A percentile compares a stretch with the other conserved stretches of the same genome.
These are phyloP conservation scores for Tryphoninae sp. DNA, from an alignment of 2,888 invertebrate genomes.

Conservation along the genomic window DNA sequence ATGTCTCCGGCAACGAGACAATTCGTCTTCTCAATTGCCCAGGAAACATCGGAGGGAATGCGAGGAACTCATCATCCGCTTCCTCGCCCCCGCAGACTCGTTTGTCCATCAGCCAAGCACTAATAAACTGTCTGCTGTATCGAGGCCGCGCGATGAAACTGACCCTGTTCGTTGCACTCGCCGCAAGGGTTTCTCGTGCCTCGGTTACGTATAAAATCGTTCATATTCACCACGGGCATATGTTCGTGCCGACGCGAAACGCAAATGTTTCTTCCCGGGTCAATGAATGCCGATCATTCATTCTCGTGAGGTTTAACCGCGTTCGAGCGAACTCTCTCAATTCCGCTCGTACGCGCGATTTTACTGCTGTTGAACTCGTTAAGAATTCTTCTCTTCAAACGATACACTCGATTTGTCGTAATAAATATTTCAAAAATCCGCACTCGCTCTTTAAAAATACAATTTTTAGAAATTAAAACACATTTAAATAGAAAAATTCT, in stretches of 20 bases:
- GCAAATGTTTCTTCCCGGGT: slow-evolving; percentile 42
- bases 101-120: slow-evolving; percentile 2
- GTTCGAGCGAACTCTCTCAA: slow-evolving; percentile 27
- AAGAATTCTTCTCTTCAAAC: slow-evolving; percentile 1
- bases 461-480: background rate
- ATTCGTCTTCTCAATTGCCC: slow-evolving; percentile 8
- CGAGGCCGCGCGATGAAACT: slow-evolving; percentile 7
- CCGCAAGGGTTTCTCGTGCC: slow-evolving; percentile 6
- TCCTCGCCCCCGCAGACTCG: slow-evolving; percentile 9
- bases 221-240: slow-evolving; percentile 3
- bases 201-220: slow-evolving; percentile 15
- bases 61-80: slow-evolving; percentile 15
- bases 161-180: slow-evolving; percentile 2
- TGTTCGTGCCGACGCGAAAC: background rate
- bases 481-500: background rate
- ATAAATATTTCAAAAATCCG: background rate
- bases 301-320: slow-evolving; percentile 47
- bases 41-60: background rate
- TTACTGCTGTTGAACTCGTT: slow-evolving; percentile 36
- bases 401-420: background rate
- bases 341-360: background rate
- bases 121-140: slow-evolving; percentile 1
- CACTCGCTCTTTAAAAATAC: background rate
- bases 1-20: slow-evolving; percentile 1
- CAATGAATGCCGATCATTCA: slow-evolving; percentile 67